Evolutionary conservation across 2,113 vertebrate species (phyloP).

Genomic region (Columba janthina): DNA sequence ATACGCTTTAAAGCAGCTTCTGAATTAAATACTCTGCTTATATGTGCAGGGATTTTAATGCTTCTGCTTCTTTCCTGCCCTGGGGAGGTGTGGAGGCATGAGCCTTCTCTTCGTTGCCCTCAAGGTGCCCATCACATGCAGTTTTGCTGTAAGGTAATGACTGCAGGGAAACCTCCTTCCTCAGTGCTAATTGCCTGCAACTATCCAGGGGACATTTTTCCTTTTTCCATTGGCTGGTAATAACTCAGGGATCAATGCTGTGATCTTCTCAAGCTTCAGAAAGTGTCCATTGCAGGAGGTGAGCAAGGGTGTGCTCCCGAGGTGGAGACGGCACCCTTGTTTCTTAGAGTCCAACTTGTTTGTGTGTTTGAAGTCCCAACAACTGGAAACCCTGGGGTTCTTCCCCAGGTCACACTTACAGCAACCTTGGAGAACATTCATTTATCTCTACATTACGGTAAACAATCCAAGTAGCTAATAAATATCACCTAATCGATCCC

Average conservation of each 20-base stretch:
- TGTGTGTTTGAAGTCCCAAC: rapidly evolving
- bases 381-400: not conserved
- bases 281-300: not conserved
- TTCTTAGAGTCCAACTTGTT: not conserved
- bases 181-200: not conserved
- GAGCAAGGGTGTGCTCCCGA: rapidly evolving
- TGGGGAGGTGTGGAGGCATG: not conserved
- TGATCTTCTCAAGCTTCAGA: not conserved
- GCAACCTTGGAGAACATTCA: not conserved
- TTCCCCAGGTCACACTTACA: not conserved
- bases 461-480: not conserved
- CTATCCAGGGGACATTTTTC: not conserved
- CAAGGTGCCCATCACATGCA: not conserved
- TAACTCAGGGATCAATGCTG: not conserved
- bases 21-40: not conserved
- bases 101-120: not conserved
- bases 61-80: not conserved
- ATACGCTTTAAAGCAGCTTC: not conserved
- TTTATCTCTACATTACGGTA: not conserved
- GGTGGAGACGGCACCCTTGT: not conserved
- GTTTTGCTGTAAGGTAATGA: not conserved
- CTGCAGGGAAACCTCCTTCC: not conserved
- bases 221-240: not conserved
- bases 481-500: not conserved
- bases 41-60: not conserved